These are phyloP conservation scores for Amorpha juglandis DNA, from an alignment of 2,888 invertebrate genomes.

Conservation along the genomic window DNA sequence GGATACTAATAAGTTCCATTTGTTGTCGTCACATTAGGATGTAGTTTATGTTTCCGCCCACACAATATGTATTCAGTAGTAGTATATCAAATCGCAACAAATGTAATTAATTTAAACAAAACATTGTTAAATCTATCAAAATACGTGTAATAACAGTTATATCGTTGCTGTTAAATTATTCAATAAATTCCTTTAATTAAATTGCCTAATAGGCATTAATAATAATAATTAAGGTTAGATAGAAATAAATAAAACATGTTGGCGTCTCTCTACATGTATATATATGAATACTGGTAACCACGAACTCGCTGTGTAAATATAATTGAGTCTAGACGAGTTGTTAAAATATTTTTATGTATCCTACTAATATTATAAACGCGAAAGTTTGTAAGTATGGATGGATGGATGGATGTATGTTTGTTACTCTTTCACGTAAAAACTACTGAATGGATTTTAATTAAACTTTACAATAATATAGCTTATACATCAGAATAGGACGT, in stretches of 20 bases:
- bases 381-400: too few relatives aligned
- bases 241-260: not conserved
- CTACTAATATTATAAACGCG: too few relatives aligned
- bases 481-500: too few relatives aligned
- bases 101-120: not conserved
- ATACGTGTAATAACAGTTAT: not conserved
- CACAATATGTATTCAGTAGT: not conserved
- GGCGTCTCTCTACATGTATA: not conserved
- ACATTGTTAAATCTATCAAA: not conserved
- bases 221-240: slow-evolving; percentile 7
- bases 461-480: too few relatives aligned
- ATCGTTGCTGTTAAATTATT: not conserved
- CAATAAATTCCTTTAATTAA: not conserved
- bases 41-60: not conserved
- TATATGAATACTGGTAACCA: slow-evolving; percentile 2
- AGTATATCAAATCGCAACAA: not conserved
- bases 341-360: slow-evolving; percentile 4
- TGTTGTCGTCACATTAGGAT: not conserved
- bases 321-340: slow-evolving; percentile 8
- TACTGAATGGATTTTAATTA: too few relatives aligned
- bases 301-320: slow-evolving; percentile 14
- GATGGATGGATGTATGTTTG: too few relatives aligned
- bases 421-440: too few relatives aligned
- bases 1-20: not conserved
- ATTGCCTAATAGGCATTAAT: not conserved